phyloP scores from a whole-genome alignment of 1,140 invertebrate genomes.

The Semibalanus balanoides region DNA sequence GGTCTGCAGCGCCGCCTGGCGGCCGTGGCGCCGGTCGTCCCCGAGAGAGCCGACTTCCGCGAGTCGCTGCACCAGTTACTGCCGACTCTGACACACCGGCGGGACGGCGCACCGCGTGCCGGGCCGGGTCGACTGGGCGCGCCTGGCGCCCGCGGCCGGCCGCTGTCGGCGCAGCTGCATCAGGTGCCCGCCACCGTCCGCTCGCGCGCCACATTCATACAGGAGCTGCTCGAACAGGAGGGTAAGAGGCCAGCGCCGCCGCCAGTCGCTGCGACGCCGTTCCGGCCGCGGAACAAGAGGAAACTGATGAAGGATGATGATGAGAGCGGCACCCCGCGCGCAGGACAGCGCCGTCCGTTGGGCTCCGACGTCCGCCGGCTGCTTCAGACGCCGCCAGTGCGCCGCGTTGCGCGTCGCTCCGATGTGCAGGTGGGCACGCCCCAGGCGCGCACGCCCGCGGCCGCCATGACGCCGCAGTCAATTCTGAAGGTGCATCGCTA shows the following conservation, averaged over 20 bases:
- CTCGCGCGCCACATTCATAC: not conserved
- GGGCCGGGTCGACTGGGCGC: no score
- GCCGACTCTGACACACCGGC: not conserved
- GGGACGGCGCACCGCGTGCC: no score
- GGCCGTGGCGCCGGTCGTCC: no score
- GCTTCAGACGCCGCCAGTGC: not conserved
- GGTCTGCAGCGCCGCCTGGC: not conserved
- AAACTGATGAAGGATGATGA: not conserved
- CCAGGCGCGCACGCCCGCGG: not conserved
- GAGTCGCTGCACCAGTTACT: not conserved
- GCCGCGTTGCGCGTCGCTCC: not conserved
- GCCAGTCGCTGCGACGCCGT: not conserved
- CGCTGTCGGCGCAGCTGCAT: not conserved
- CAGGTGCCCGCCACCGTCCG: not conserved
- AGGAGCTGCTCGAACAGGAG: not conserved
- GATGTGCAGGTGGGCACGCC: not conserved
- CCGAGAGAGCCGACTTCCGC: not conserved
- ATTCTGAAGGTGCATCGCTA: not conserved
- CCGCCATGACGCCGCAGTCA: not conserved
- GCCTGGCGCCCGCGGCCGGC: not conserved
- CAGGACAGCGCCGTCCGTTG: not conserved
- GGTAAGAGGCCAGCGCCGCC: not conserved
- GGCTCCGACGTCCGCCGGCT: not conserved
- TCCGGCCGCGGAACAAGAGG: not conserved
- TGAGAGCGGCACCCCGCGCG: no score